A percentile compares a stretch with the other conserved stretches of the same genome.
Evolutionary conservation across 2,888 invertebrate genomes (phyloP).

Genomic region (Apoda limacodes): DNA sequence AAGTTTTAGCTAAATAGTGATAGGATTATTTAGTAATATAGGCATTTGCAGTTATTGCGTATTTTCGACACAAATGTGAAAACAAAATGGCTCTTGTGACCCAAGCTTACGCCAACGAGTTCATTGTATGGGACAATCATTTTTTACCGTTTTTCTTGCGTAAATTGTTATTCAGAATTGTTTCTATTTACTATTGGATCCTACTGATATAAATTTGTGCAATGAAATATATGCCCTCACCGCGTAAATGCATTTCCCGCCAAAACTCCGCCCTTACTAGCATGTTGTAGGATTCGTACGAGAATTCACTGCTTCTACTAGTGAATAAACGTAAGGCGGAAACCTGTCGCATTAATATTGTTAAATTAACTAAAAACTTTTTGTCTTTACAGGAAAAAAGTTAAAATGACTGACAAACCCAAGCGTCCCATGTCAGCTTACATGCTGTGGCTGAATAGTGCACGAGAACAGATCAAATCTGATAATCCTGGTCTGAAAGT

Average conservation of each 20-base stretch:
- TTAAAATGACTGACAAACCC: conserved; percentile 89
- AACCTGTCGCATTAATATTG: too few species aligned
- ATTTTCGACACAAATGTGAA: conserved; percentile 66
- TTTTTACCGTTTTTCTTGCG: conserved; percentile 18
- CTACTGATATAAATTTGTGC: conserved; percentile 10
- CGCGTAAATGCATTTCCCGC: conserved; percentile 57
- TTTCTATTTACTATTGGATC: conserved; percentile 13
- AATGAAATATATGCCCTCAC: conserved; percentile 16
- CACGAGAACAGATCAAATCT: conserved; percentile 87
- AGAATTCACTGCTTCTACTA: too few species aligned
- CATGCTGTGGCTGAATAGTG: conserved; percentile 95
- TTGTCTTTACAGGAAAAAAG: conserved; percentile 58
- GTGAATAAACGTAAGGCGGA: too few species aligned
- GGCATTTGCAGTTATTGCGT: conserved; percentile 61
- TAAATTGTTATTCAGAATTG: conserved; percentile 10
- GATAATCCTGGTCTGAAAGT: conserved; percentile 92
- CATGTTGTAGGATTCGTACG: conserved; percentile 26
- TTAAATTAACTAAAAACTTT: conserved; percentile 16
- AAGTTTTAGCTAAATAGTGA: conserved; percentile 51
- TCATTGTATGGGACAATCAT: conserved; percentile 58
- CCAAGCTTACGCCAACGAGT: conserved; percentile 67
- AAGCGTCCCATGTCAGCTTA: conserved; percentile 94
- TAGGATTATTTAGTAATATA: conserved; percentile 55
- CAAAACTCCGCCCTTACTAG: conserved; percentile 58
- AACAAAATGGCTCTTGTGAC: conserved; percentile 70